Base-by-base conservation (phyloP, 1,140 invertebrate species). In the Hycleus cichorii region DNA sequence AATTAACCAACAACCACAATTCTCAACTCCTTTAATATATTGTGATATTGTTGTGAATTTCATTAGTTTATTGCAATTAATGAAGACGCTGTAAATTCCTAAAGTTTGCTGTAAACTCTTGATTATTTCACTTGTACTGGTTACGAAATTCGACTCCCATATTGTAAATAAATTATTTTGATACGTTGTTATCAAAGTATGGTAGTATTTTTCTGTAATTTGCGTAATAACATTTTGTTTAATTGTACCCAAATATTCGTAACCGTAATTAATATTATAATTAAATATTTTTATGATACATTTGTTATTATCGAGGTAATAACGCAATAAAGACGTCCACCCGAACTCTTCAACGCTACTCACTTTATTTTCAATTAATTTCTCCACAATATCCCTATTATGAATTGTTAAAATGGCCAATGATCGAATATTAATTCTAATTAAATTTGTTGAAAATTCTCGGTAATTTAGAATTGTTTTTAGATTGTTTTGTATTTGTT, bases 21-120 rank as follows among this genome's bases (percentile, higher is more conserved):
- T 85, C 4, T 91, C 89, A 3, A 95, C 71, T 12, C 93, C 93
- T 50, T 89, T 90, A 65, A 91, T 89, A 74, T 89, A 90, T 75
- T 93, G 93, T 27, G 90, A 88, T 81, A 96, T 88, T 44, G 89
- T 89, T 68, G 92, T 88, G 70, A 91, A 92, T 72, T 94, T 89
- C 43, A 95, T 74, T 10, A 89, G 88, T 68, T 93, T 89, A 0
- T 91, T 94, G 66, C 93, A 96, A 74, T 94, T 95, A 74, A 95
- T 95, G 0, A 93, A 90, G 1, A 93, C 87, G 69, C 90, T 95
- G 65, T 93, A 89, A 0, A 93, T 88, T 0, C 92, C 92, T 4
- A 96, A 71, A 0, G 91, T 90, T 74, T 93, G 60, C 93, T 73
- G 58, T 39, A 69, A 46, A 77, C 94, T 91, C 76, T 94, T 95